Evolutionary conservation across 2,113 vertebrate species (phyloP).

Genomic region (Silurus glanis): DNA sequence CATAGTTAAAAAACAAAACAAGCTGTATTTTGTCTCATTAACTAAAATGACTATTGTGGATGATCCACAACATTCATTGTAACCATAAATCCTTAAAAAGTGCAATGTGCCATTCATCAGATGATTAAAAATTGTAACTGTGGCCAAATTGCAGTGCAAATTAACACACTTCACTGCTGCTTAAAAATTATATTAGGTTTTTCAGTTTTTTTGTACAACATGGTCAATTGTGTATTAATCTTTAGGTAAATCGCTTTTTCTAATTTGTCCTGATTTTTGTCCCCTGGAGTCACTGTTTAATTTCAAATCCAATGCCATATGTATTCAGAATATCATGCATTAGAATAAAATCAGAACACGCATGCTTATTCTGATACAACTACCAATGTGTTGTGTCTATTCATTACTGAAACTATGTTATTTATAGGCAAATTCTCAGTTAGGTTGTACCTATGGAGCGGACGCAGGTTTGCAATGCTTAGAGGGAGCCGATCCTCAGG

Average conservation of each 20-base stretch:
- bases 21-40: not conserved
- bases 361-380: not conserved
- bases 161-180: not conserved
- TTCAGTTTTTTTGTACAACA: no score
- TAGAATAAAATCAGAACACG: not conserved
- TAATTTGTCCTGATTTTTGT: not conserved
- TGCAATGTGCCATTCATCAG: not conserved
- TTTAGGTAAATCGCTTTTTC: not conserved
- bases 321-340: not conserved
- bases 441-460: conserved; percentile 78
- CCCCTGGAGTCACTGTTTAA: not conserved
- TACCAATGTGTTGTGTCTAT: not conserved
- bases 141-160: not conserved
- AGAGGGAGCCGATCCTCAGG: conserved; percentile 84
- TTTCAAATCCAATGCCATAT: not conserved
- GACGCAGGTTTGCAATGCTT: conserved; percentile 75
- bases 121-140: not conserved
- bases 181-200: not conserved
- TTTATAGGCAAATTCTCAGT: not conserved
- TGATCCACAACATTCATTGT: not conserved
- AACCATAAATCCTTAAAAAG: not conserved
- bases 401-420: not conserved
- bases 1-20: not conserved
- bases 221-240: not conserved
- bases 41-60: not conserved